A percentile compares a stretch with the other conserved stretches of the same genome.
phyloP scores from a whole-genome alignment of 1,140 invertebrate species.

The Kradibia gibbosae region DNA sequence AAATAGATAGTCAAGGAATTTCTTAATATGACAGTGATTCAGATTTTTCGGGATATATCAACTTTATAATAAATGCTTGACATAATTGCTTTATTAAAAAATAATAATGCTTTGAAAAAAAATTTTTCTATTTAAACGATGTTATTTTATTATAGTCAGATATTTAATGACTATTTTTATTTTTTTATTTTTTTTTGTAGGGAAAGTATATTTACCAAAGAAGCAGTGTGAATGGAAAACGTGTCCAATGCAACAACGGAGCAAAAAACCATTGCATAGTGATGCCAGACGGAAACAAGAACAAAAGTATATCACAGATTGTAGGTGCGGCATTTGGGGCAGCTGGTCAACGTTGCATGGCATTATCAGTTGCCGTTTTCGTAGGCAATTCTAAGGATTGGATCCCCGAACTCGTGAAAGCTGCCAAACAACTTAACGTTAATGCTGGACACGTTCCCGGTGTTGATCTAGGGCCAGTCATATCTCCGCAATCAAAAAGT shows the following conservation, averaged over 20 bases:
- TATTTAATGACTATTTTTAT: slow-evolving; percentile 7
- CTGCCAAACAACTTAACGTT: slow-evolving; percentile 92
- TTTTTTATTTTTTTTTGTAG: slow-evolving; percentile 66
- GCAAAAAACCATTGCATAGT: slow-evolving; percentile 99
- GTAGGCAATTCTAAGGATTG: slow-evolving; percentile 92
- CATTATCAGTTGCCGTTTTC: slow-evolving; percentile 96
- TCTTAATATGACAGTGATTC: too few species aligned
- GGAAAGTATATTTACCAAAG: slow-evolving; percentile 97
- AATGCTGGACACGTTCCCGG: slow-evolving; percentile 93
- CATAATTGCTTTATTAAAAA: too few species aligned
- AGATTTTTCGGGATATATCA: too few species aligned
- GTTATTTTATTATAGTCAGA: not conserved
- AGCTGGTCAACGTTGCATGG: slow-evolving; percentile 97
- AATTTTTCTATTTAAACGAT: too few species aligned
- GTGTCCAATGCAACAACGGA: slow-evolving; percentile 99
- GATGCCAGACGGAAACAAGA: slow-evolving; percentile 98
- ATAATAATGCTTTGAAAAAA: too few species aligned
- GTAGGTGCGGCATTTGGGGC: slow-evolving; percentile 97
- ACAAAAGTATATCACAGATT: slow-evolving; percentile 94
- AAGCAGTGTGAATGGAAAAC: slow-evolving; percentile 88
- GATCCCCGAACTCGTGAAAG: slow-evolving; percentile 93
- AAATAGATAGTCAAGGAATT: too few species aligned
- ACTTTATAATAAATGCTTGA: too few species aligned
- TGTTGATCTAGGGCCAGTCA: slow-evolving; percentile 98
- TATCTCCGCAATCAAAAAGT: slow-evolving; percentile 91